A percentile compares a stretch with the other conserved stretches of the same genome.
phyloP scores from a whole-genome alignment of 1,140 invertebrate species.

The Pseudomyrmex dendroicus region DNA sequence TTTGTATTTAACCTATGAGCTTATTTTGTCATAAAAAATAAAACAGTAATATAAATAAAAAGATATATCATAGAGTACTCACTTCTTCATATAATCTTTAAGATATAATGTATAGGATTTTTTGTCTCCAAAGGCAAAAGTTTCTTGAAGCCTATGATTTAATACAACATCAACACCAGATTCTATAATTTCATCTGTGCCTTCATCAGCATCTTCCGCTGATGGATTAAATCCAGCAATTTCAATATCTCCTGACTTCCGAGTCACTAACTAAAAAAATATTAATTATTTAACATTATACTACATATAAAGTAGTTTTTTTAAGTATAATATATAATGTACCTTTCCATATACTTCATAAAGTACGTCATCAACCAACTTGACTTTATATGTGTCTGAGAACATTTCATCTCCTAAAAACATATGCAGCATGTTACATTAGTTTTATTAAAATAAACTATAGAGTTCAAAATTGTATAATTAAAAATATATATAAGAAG shows the following conservation, averaged over 20 bases:
- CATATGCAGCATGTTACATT: slow-evolving; percentile 54
- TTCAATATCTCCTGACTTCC: slow-evolving; percentile 91
- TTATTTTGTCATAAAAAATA: not conserved
- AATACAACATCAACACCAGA: slow-evolving; percentile 96
- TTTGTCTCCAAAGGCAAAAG: slow-evolving; percentile 93
- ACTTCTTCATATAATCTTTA: slow-evolving; percentile 99
- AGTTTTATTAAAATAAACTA: not conserved
- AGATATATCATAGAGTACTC: slow-evolving; percentile 79
- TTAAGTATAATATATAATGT: slow-evolving; percentile 32
- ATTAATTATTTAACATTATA: not conserved
- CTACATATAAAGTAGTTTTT: not conserved
- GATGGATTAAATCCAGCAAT: slow-evolving; percentile 96
- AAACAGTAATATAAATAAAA: not conserved
- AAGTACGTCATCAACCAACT: slow-evolving; percentile 96
- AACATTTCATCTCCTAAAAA: slow-evolving; percentile 97
- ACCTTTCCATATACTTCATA: slow-evolving; percentile 97
- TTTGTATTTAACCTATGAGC: no score
- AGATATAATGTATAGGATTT: slow-evolving; percentile 96
- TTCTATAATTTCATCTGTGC: slow-evolving; percentile 90
- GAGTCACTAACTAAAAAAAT: slow-evolving; percentile 87
- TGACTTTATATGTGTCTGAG: slow-evolving; percentile 98
- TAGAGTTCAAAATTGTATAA: not conserved
- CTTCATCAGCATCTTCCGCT: slow-evolving; percentile 95
- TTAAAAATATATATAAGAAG: slow-evolving; percentile 44
- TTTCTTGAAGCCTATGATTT: slow-evolving; percentile 95